Percentiles rank a stretch among this genome's conserved stretches.
Conservation (phyloP, 2,888 invertebrate species). For the Folsomia manolachei region DNA sequence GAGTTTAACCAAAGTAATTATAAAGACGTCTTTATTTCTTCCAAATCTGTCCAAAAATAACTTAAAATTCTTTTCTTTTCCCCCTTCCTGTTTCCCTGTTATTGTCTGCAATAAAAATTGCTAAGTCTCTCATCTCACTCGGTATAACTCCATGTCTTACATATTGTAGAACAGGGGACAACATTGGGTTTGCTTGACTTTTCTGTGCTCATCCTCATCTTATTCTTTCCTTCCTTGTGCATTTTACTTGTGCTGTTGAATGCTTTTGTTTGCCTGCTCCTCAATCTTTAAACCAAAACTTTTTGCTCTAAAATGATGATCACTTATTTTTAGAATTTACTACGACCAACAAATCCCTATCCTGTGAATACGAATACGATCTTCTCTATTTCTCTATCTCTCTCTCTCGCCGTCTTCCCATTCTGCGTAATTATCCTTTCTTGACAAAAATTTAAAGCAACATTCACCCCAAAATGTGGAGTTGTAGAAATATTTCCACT, state of each 20-base stretch:
- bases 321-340: conserved; percentile 5
- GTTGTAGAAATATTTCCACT: not conserved
- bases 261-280: not conserved
- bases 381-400: not conserved
- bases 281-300: not conserved
- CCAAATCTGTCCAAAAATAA: not conserved
- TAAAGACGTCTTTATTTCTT: not conserved
- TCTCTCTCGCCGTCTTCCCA: not conserved
- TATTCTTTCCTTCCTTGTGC: not conserved
- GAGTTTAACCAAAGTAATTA: not conserved
- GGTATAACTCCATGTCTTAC: too few relatives aligned
- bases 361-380: not conserved
- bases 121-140: not conserved
- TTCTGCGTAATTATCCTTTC: not conserved
- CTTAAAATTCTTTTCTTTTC: not conserved
- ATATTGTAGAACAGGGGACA: too few relatives aligned
- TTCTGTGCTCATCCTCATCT: not conserved
- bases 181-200: too few relatives aligned
- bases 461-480: not conserved
- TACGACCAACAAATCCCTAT: not conserved
- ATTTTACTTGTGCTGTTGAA: not conserved
- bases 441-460: not conserved
- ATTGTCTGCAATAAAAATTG: conserved; percentile 1
- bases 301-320: conserved; percentile 2
- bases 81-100: not conserved